These are phyloP conservation scores for Temnothorax nylanderi DNA, from an alignment of 1,140 invertebrate species.

Conservation along the genomic window DNA sequence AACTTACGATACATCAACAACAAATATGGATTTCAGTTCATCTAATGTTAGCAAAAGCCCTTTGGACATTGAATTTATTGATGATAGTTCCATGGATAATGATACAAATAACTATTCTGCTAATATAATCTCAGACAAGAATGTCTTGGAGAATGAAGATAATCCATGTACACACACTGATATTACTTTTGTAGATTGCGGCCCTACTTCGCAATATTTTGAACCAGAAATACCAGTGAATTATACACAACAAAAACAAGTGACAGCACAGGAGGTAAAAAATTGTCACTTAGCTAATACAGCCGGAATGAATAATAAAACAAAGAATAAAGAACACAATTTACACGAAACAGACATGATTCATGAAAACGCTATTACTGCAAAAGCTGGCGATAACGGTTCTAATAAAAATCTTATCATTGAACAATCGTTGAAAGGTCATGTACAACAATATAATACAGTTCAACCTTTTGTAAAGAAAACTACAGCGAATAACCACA, in stretches of 20 bases:
- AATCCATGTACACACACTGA: slow-evolving; percentile 72
- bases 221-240: slow-evolving; percentile 34
- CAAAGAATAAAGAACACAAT: not conserved
- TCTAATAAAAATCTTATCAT: not conserved
- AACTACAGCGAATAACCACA: not conserved
- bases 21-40: slow-evolving; percentile 13
- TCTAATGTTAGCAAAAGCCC: not conserved
- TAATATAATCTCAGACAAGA: slow-evolving; percentile 29
- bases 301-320: not conserved
- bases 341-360: slow-evolving; percentile 1
- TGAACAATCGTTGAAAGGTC: not conserved
- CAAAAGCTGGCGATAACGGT: slow-evolving; percentile 1
- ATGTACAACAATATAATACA: not conserved
- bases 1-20: slow-evolving; percentile 28
- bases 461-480: not conserved
- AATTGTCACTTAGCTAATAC: not conserved
- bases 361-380: not conserved
- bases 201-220: slow-evolving; percentile 59
- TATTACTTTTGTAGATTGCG: slow-evolving; percentile 81
- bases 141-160: slow-evolving; percentile 62
- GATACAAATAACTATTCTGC: slow-evolving; percentile 15
- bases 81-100: not conserved
- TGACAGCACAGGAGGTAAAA: not conserved
- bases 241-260: not conserved
- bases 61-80: slow-evolving; percentile 10